Conservation (phyloP, 2,113 vertebrate genomes). For the Sylvia atricapilla region DNA sequence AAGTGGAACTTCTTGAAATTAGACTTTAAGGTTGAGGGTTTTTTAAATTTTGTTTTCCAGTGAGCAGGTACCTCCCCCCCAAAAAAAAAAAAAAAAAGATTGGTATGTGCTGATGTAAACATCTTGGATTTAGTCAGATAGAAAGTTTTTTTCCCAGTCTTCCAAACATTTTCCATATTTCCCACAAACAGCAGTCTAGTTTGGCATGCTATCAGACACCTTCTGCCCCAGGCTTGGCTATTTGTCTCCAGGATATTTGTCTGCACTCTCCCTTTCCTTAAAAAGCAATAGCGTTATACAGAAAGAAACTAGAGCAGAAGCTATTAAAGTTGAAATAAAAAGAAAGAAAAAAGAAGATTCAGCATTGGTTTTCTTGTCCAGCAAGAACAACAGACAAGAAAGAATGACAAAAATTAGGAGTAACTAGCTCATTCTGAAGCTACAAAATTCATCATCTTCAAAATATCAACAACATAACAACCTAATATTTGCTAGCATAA, state of each 20-base stretch:
- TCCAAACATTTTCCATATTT: constrained; percentile 29
- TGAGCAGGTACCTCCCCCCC: not conserved
- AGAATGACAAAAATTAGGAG: not conserved
- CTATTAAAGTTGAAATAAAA: not conserved
- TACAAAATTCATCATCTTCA: not conserved
- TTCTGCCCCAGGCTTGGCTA: not conserved
- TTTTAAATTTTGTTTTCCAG: not conserved
- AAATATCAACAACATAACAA: not conserved
- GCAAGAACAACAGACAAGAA: not conserved
- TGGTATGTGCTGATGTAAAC: constrained; percentile 64
- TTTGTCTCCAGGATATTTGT: not conserved
- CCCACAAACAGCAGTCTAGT: constrained; percentile 38
- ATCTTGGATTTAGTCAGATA: constrained; percentile 40
- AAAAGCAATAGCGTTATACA: not conserved
- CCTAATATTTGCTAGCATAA: not conserved
- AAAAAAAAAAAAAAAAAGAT: not conserved
- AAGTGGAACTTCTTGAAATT: constrained; percentile 14
- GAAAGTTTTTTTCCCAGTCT: not conserved
- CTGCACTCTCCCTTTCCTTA: not conserved
- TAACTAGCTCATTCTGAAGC: not conserved
- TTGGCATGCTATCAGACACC: not conserved
- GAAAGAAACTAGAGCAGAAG: not conserved
- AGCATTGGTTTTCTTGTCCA: not conserved
- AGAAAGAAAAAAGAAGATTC: not conserved
- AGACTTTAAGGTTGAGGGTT: not conserved